These are phyloP conservation scores for Coregonus sp. DNA, from an alignment of 2,797 vertebrate species.

Conservation along the genomic window DNA sequence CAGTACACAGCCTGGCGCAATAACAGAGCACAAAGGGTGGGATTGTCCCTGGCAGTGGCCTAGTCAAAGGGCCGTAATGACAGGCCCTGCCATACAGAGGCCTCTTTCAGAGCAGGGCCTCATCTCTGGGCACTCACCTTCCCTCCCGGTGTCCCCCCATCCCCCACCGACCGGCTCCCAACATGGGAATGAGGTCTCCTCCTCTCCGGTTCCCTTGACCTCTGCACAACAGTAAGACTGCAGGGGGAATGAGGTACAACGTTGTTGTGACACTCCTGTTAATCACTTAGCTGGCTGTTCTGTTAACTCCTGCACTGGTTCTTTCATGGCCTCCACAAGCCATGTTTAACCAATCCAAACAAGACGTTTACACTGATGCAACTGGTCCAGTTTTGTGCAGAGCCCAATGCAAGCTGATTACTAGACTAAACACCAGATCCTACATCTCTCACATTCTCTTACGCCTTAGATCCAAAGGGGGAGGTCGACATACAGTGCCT, in stretches of 20 bases:
- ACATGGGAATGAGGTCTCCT: constrained; percentile 11
- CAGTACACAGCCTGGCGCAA: constrained; percentile 72
- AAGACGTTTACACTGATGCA: neutral
- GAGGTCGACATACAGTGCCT: no score
- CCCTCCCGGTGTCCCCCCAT: neutral
- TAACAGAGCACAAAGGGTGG: constrained; percentile 43
- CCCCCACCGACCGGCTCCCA: neutral
- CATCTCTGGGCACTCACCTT: constrained; percentile 18
- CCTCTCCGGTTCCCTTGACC: neutral
- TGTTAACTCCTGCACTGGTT: neutral
- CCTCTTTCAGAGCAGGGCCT: constrained; percentile 32
- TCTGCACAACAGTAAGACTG: neutral
- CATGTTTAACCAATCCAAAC: neutral
- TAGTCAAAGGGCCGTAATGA: constrained; percentile 27
- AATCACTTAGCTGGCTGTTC: neutral
- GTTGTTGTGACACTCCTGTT: neutral
- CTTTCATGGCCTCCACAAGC: neutral
- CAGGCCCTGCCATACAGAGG: constrained; percentile 27
- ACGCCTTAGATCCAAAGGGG: neutral
- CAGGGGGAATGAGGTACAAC: neutral
- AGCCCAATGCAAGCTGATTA: neutral
- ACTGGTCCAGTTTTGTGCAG: neutral
- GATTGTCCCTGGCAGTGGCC: constrained; percentile 31
- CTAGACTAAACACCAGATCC: neutral
- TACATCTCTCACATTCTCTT: neutral